A percentile compares a stretch with the other conserved stretches of the same genome.
These are phyloP conservation scores for Syrmaticus mikado DNA, from an alignment of 2,113 vertebrate species.

Conservation along the genomic window DNA sequence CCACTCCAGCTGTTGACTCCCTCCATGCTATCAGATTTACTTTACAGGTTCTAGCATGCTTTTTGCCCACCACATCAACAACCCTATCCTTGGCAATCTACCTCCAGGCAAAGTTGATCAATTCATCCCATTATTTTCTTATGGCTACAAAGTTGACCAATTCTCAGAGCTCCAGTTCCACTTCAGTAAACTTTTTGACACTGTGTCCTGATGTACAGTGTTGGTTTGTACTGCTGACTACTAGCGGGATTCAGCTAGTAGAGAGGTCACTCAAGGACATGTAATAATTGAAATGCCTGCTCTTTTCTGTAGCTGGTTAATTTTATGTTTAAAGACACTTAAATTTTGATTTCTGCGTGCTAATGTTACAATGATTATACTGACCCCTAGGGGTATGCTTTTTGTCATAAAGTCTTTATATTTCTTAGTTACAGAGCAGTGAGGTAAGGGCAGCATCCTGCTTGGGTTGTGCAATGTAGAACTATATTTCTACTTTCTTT, in stretches of 20 bases:
- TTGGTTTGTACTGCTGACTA: background rate
- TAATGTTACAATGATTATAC: conserved; percentile 65
- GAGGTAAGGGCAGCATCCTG: conserved; percentile 31
- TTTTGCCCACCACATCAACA: background rate
- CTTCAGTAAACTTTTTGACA: background rate
- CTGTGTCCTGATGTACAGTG: background rate
- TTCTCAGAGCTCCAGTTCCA: background rate
- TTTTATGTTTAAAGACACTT: background rate
- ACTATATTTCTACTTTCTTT: background rate
- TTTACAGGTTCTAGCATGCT: background rate
- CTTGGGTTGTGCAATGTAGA: background rate
- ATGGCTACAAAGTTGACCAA: background rate
- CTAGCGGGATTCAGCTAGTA: background rate
- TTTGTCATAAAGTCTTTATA: background rate
- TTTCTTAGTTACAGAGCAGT: background rate
- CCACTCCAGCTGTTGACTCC: background rate
- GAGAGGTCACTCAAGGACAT: background rate
- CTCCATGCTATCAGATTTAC: background rate
- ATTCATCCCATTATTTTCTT: background rate
- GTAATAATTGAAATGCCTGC: background rate
- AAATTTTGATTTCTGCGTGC: background rate
- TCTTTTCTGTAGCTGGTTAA: background rate
- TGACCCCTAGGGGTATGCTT: conserved; percentile 79
- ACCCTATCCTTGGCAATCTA: background rate
- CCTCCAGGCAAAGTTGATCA: background rate